Conservation (phyloP, 2,888 invertebrate genomes). For the Elysia crispata region DNA sequence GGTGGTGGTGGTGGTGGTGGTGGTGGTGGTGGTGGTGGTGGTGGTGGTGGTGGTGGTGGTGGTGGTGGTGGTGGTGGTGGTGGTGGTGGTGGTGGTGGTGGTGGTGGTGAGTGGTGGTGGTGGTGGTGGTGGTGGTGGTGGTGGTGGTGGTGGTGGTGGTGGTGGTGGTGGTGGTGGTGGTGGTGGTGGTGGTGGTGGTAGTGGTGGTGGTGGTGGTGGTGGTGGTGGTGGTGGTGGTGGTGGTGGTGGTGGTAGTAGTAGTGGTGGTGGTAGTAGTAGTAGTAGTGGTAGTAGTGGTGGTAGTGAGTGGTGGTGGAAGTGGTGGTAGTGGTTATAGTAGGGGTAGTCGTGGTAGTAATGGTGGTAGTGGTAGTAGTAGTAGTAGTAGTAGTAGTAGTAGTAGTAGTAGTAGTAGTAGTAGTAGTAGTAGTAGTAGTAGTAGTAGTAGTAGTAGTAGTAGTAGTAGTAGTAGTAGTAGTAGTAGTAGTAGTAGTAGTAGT, state of each 20-base stretch:
- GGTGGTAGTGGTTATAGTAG: conserved; percentile 50
- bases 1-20: neutral
- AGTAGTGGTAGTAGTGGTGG: neutral
- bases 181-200: neutral
- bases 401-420: conserved; percentile 5
- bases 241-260: neutral
- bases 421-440: conserved; percentile 16
- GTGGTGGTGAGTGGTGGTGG: neutral
- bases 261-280: neutral
- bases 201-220: neutral
- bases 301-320: conserved; percentile 48
- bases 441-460: neutral
- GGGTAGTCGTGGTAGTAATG: no score
- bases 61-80: neutral
- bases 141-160: neutral
- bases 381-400: conserved; percentile 33
- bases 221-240: neutral
- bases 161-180: neutral
- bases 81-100: neutral
- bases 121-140: neutral
- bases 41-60: neutral
- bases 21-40: neutral
- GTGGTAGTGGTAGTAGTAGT: conserved; percentile 43
- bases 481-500: neutral
- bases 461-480: conserved; percentile 13